Base-by-base conservation (phyloP, 2,888 invertebrate genomes). In the Drosophila paramelanica region DNA sequence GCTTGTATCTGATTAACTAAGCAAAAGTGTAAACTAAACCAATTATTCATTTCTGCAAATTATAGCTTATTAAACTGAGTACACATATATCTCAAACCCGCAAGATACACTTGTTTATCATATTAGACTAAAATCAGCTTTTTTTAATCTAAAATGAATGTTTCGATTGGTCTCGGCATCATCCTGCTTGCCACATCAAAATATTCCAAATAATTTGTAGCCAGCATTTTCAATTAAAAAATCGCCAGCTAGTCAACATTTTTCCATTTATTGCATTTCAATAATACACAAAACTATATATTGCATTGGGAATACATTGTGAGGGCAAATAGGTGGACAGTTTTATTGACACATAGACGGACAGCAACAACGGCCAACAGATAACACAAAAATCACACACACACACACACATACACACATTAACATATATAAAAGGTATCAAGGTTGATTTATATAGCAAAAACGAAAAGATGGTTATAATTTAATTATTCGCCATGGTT, bases 361-460 rank as follows among this genome's bases (percentile, higher is more conserved):
- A 52, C 58, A 67, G 65, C 58, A 55, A 53, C 60, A 74, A 75
- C 66, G 64, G 49, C n/a, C 62, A 70, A 74, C 68, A 67, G 38
- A 77, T 73, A 69, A 49, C 31, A 66, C 51, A 68, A 61, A 61
- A 51, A 31, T 62, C 31, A 68, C 42, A 38, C 38, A 67, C 45
- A 72, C 1, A 53, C 45, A 67, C 33, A 38, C 1, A 49, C 33
- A 38, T 1, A 49, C 47, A 66, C 41, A 36, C 13, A 47, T 10
- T 39, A 31, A 50, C 5, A 61, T 25, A 45, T 25, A 49, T 39
- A 23, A 46, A 13, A 47, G 47, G 27, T 39, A 74, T 61, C 66
- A 70, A 55, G 45, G 46, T 64, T 75, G 59, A 70, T 79, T 75
- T 66, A 73, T 70, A 67, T 36, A 50, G 64, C 25, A 56, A 51